Conservation (phyloP, 2,797 vertebrate genomes). For the Tadarida brasiliensis region DNA sequence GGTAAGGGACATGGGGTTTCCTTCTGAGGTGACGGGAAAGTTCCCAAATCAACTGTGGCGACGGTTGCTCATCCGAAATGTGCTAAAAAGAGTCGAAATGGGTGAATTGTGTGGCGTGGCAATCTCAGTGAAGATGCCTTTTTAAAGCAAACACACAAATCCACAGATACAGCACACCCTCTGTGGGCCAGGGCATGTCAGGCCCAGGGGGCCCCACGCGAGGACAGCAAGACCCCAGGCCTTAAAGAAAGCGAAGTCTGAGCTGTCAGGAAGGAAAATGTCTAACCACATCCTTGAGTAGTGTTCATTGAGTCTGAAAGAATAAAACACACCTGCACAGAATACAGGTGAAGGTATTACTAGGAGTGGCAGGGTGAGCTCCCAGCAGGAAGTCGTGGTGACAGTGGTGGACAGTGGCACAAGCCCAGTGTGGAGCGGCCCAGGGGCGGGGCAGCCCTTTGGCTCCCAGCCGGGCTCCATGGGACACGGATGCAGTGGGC, state of each 20-base stretch:
- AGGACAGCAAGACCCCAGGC: background rate
- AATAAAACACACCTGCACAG: background rate
- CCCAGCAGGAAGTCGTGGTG: background rate
- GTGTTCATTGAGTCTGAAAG: background rate
- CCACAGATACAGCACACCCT: accelerated
- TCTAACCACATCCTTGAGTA: background rate
- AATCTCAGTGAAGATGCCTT: background rate
- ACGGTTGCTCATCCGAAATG: background rate
- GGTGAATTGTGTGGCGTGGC: too few species aligned
- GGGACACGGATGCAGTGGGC: accelerated
- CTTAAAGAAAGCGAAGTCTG: background rate
- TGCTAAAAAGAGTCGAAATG: background rate
- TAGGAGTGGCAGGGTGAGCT: accelerated
- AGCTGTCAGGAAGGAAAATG: background rate
- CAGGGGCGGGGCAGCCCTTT: background rate
- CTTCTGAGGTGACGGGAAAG: background rate
- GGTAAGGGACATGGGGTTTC: background rate
- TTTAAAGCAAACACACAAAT: background rate
- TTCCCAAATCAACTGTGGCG: background rate
- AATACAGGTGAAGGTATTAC: background rate
- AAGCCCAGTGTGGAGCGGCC: background rate
- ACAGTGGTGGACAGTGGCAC: accelerated
- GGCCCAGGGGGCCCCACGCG: too few species aligned
- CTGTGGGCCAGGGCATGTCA: background rate
- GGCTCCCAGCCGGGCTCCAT: accelerated